These are phyloP conservation scores for Pseudocheirus occidentalis DNA, from an alignment of 2,797 vertebrate species.

Conservation along the genomic window DNA sequence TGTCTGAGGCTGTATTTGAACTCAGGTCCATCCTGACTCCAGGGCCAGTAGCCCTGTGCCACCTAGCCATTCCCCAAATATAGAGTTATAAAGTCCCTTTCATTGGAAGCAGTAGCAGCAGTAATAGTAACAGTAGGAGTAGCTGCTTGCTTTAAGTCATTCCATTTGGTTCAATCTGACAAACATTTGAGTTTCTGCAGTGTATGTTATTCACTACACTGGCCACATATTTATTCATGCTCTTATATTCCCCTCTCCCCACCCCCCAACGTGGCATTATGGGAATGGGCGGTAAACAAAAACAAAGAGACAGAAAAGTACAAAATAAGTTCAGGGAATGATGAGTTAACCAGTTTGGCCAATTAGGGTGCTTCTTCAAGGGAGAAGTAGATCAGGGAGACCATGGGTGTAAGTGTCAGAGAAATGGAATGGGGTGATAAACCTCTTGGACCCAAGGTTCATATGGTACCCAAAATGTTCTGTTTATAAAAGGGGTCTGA, in stretches of 20 bases:
- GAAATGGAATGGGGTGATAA: neutral
- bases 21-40: too few relatives aligned
- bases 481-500: neutral
- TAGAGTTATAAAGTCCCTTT: neutral
- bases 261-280: neutral
- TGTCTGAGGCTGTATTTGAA: too few relatives aligned
- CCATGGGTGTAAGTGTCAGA: constrained; percentile 25
- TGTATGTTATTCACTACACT: neutral
- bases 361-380: neutral
- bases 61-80: neutral
- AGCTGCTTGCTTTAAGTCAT: neutral
- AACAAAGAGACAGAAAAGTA: neutral
- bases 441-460: neutral
- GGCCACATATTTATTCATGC: neutral
- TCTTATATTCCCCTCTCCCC: neutral
- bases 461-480: neutral
- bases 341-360: neutral
- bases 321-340: neutral
- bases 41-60: too few relatives aligned
- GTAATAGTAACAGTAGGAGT: too few relatives aligned
- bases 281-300: neutral
- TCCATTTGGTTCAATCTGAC: neutral
- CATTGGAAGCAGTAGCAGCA: neutral
- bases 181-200: neutral
- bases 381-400: neutral